Evolutionary conservation across 92 coral and sea anemone species (phyloP).

Genomic region (Zoanthus sociatus): DNA sequence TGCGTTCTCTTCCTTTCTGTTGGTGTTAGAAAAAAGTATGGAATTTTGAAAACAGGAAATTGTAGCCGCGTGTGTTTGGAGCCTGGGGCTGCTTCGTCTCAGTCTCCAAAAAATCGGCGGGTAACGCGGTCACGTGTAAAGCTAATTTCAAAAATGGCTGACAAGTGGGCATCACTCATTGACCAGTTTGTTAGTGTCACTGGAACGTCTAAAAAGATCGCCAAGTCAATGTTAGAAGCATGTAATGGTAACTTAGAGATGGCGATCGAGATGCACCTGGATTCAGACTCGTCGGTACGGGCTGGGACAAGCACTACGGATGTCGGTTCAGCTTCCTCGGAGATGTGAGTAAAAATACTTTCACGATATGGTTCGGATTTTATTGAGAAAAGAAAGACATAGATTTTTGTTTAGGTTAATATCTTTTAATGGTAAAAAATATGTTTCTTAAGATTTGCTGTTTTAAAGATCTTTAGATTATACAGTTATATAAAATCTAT

Average conservation of each 20-base stretch:
- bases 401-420: no score
- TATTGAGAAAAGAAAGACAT: no score
- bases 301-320: conserved; percentile 45
- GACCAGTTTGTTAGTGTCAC: conserved; percentile 90
- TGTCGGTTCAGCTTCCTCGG: conserved; percentile 47
- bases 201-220: conserved; percentile 82
- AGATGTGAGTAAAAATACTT: not conserved
- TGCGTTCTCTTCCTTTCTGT: not conserved
- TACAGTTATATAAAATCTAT: no score
- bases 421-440: no score
- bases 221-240: conserved; percentile 85
- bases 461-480: no score
- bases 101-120: conserved; percentile 40
- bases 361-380: no score
- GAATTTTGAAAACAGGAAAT: conserved; percentile 30
- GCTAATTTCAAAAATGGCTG: conserved; percentile 86
- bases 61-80: conserved; percentile 8
- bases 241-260: conserved; percentile 97
- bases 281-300: conserved; percentile 63
- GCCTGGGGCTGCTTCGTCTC: conserved; percentile 27
- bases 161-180: conserved; percentile 77
- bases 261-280: conserved; percentile 99
- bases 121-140: conserved; percentile 48
- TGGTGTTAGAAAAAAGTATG: not conserved
- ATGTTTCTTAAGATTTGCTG: no score